phyloP scores from a whole-genome alignment of 2,888 invertebrate species.

The Acleris holmiana region DNA sequence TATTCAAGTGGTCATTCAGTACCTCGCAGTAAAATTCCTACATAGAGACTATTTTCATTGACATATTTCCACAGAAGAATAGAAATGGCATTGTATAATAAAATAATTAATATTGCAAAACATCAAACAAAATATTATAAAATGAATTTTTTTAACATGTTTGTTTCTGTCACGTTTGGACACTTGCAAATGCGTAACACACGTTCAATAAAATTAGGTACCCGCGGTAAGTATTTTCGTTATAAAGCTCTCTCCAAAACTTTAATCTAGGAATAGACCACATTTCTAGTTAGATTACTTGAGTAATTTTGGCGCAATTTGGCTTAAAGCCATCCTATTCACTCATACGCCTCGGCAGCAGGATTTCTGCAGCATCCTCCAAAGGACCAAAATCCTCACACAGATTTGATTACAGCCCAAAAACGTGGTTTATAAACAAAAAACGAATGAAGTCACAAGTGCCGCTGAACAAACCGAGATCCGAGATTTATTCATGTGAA shows the following conservation, averaged over 20 bases:
- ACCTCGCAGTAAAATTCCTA: no score
- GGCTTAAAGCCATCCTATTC: constrained; percentile 14
- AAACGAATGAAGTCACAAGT: constrained; percentile 32
- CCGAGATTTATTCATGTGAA: constrained; percentile 61
- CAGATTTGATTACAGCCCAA: constrained; percentile 1
- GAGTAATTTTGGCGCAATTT: constrained; percentile 3
- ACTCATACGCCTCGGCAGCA: not conserved
- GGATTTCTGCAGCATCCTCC: not conserved
- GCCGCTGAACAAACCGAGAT: constrained; percentile 39
- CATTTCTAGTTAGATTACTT: not conserved
- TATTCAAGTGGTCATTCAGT: no score
- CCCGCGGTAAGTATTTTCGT: not conserved
- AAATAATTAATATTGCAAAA: no score
- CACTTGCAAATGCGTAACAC: no score
- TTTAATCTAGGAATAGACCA: not conserved
- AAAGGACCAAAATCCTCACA: constrained; percentile 4
- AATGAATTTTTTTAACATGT: no score
- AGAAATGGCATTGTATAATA: no score
- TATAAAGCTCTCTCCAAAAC: not conserved
- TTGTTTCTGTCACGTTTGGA: no score
- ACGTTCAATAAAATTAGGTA: no score
- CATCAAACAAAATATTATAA: no score
- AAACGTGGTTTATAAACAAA: constrained; percentile 13
- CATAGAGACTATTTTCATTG: no score
- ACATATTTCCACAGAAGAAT: no score